Evolutionary conservation across 2,113 vertebrate genomes (phyloP), one percentile per base, ranked within the genome.

Genomic region (Podarcis raffonei): DNA sequence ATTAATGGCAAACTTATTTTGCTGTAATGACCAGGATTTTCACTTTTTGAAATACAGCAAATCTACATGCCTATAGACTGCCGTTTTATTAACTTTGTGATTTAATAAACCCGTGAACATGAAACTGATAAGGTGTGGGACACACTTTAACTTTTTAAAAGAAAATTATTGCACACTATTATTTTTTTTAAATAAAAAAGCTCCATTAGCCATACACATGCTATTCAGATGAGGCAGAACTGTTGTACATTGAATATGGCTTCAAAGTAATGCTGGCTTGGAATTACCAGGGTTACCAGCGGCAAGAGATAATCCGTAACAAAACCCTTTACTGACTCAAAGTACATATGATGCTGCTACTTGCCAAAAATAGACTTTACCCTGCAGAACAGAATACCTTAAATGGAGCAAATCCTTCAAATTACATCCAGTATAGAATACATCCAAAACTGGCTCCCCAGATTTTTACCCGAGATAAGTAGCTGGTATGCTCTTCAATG

Each of bases 281-380:
- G 11, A 30, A 18, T 89, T 53, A 25, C 22, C 79, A 83, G 84
- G 72, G 66, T 69, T 91, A n/a, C 37, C 48, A 91, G 85, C 25
- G 85, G 84, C 84, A 89, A 74, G n/a, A 72, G 62, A 81, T 39
- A 75, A 89, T 87, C 68, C 84, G 81, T 23, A 65, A 53, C 27
- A 87, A 87, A 35, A 25, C 37, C 6, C 80, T 82, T 91, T 84
- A 27, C 65, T 77, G 86, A 81, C 66, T 89, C 39, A 71, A 30
- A 83, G 15, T n/a, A 69, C 48, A 86, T 76, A 74, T 48, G 48
- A 65, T 87, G 15, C 37, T 84, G 71, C 48, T 85, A 82, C 57
- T 25, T 74, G 53, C 84, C 37, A 90, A 91, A 90, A 84, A 79
- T 82, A 81, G 72, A 71, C 48, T 92, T 83, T 89, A 71, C 4